These are phyloP conservation scores for Lepetodrilus schrolli DNA, from an alignment of 2,888 invertebrate genomes.

Conservation along the genomic window DNA sequence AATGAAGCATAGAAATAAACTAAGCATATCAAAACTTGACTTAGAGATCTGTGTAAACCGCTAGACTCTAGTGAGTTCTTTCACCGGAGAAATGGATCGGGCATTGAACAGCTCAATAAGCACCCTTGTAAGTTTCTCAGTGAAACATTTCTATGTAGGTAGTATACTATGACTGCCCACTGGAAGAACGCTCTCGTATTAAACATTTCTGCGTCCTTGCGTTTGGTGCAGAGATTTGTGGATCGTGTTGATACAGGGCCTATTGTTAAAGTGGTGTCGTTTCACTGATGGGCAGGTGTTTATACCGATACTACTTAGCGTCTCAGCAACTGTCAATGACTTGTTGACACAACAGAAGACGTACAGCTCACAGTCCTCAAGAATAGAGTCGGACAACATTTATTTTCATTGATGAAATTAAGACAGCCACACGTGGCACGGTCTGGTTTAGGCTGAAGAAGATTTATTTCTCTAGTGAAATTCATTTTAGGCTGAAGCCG, in stretches of 20 bases:
- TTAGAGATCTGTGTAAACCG: not conserved
- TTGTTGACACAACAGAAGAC: not conserved
- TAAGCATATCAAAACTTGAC: slow-evolving; percentile 1
- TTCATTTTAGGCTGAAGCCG: too few relatives aligned
- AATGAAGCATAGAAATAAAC: not conserved
- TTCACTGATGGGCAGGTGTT: not conserved
- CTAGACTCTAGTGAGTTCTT: not conserved
- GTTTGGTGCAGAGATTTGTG: not conserved
- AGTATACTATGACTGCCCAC: not conserved
- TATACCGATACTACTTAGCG: not conserved
- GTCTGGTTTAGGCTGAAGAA: too few relatives aligned
- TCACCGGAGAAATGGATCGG: slow-evolving; percentile 14
- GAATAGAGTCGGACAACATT: not conserved
- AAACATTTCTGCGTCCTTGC: not conserved
- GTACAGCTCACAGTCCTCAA: not conserved
- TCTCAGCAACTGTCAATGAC: not conserved
- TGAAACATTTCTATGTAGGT: not conserved
- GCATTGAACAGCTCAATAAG: not conserved
- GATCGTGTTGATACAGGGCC: not conserved
- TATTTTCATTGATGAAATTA: not conserved
- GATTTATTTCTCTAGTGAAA: too few relatives aligned
- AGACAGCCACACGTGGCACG: too few relatives aligned
- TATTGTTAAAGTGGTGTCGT: not conserved
- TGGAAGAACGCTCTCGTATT: not conserved
- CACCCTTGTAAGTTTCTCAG: not conserved